Evolutionary conservation across 2,797 vertebrate species (phyloP), one percentile per base, ranked within the genome.

Genomic region (Heteromormyrus szaboi): DNA sequence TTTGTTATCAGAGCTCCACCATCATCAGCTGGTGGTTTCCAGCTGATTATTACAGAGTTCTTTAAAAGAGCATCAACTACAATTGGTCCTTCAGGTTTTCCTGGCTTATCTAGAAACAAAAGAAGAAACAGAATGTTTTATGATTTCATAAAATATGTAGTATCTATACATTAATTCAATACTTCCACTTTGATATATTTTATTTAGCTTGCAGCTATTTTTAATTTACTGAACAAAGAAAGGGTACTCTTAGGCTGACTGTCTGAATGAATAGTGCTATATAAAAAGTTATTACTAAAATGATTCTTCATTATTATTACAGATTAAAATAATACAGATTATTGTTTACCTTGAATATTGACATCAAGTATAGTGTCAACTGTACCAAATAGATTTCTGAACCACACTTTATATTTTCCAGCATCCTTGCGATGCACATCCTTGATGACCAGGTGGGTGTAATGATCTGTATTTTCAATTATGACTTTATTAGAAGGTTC

Each of bases 31-130:
- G 99, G 97, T 90, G 97, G 93, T 90, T 98, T 98, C 99, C 99
- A 99, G 93, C 97, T 99, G 93, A 99, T 99, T 90, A 99, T 97
- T 2, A 96, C 98, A 0, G 99, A 99, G 93, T 99, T 99, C 95
- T 99, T 99, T 91, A 99, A 90, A 84, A 99, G 95, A 50, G 98
- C 97, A 56, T 99, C 98, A 91, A 99, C 95, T 90, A 97, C 93
- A 90, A 99, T 97, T 85, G 99, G 98, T 65, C 98, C 98, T 92
- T 93, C 93, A 6, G 99, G 98, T 87, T 96, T 95, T 91, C 97
- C 96, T 88, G 99, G 98, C 95, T 99, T 99, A 96, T 99, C 99
- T 99, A 93, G 91, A 92, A 88, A 72, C 22, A 88, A 85, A 65
- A 62, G 85, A 19, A 87, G 22, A 85, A 85, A 41, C 68, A 7